These are phyloP conservation scores for Arenicola marina DNA, from an alignment of 2,888 invertebrate species.

Conservation along the genomic window DNA sequence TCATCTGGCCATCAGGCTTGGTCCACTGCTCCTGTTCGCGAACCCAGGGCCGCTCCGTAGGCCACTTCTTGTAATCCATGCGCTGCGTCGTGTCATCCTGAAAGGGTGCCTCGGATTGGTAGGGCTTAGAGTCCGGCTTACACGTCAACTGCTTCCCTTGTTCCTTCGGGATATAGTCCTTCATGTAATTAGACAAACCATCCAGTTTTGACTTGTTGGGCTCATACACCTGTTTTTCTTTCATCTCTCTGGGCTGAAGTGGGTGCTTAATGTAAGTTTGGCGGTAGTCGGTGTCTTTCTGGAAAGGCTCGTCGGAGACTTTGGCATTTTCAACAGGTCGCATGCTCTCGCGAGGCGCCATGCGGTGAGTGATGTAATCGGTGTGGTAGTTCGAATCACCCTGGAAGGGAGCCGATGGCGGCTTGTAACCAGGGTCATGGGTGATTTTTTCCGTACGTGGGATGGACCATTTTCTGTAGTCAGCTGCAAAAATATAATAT, in stretches of 20 bases:
- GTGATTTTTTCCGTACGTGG: slow-evolving; percentile 34
- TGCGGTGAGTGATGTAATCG: slow-evolving; percentile 50
- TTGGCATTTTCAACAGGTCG: slow-evolving; percentile 50
- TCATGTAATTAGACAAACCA: slow-evolving; percentile 49
- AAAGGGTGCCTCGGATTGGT: slow-evolving; percentile 54
- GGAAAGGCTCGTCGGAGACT: slow-evolving; percentile 53
- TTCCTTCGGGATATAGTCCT: slow-evolving; percentile 43
- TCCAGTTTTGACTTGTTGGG: slow-evolving; percentile 50
- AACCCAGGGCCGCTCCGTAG: slow-evolving; percentile 42
- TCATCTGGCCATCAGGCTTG: slow-evolving; percentile 55
- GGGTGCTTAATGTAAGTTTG: slow-evolving; percentile 55
- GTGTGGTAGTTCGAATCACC: slow-evolving; percentile 54
- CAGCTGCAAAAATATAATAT: slow-evolving; percentile 15
- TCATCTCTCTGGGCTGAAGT: slow-evolving; percentile 41
- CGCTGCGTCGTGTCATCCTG: slow-evolving; percentile 55
- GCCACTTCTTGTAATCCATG: slow-evolving; percentile 32
- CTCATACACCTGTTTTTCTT: slow-evolving; percentile 45
- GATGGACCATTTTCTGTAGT: slow-evolving; percentile 41
- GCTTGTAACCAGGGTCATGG: slow-evolving; percentile 25
- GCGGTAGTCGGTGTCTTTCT: slow-evolving; percentile 54
- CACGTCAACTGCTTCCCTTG: slow-evolving; percentile 43
- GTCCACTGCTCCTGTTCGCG: slow-evolving; percentile 49
- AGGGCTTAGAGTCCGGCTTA: slow-evolving; percentile 54
- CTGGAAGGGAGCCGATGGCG: slow-evolving; percentile 51
- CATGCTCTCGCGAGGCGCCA: slow-evolving; percentile 44